Percentiles rank a stretch among this genome's conserved stretches.
Conservation (phyloP, 2,113 vertebrate species). For the Scortum barcoo region DNA sequence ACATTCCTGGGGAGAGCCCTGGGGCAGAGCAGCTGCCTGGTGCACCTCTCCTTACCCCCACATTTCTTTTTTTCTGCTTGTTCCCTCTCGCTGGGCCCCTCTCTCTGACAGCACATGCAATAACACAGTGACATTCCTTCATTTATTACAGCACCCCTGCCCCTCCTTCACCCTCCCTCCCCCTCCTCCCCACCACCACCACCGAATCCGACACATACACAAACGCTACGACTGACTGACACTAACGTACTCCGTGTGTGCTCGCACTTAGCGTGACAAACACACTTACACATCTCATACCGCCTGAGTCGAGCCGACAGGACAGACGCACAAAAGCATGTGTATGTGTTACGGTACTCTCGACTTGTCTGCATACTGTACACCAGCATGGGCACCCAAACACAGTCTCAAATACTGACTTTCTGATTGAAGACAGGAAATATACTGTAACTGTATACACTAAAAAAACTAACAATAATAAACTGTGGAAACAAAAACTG, state of each 20-base stretch:
- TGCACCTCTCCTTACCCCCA: conserved; percentile 62
- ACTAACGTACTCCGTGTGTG: background rate
- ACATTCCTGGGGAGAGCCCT: conserved; percentile 83
- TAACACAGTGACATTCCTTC: conserved; percentile 80
- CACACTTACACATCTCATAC: conserved; percentile 6
- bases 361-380: background rate
- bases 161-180: conserved; percentile 14
- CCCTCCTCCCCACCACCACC: background rate
- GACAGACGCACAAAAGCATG: background rate
- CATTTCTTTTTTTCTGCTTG: background rate
- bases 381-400: background rate
- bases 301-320: background rate
- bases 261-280: conserved; percentile 16
- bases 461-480: background rate
- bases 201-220: background rate
- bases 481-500: no score
- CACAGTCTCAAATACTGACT: background rate
- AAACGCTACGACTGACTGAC: conserved; percentile 2
- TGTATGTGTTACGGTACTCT: background rate
- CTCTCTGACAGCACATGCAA: conserved; percentile 73
- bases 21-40: conserved; percentile 80
- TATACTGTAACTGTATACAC: background rate
- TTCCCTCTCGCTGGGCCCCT: conserved; percentile 66
- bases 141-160: conserved; percentile 70
- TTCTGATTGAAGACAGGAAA: background rate